Conservation (phyloP, 2,888 invertebrate species). For the Lydus trimaculatus region DNA sequence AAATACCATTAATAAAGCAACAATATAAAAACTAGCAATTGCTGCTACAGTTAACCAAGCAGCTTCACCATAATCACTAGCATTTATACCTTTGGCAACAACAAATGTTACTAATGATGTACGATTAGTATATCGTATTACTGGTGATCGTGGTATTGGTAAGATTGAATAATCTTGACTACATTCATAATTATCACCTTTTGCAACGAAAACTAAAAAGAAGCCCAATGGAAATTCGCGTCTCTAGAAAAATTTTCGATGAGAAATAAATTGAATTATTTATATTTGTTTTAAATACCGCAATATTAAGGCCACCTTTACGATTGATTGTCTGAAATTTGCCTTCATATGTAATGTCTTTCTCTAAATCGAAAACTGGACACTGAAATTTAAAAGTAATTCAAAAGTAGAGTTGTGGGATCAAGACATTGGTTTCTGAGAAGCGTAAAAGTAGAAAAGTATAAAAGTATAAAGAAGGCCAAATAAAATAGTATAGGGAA, state of each 20-base stretch:
- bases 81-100: slow-evolving; percentile 66
- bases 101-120: slow-evolving; percentile 61
- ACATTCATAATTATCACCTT: slow-evolving; percentile 71
- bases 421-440: too few relatives aligned
- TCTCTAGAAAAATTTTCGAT: slow-evolving; percentile 63
- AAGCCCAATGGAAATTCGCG: slow-evolving; percentile 72
- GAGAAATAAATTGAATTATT: slow-evolving; percentile 4
- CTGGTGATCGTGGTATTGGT: slow-evolving; percentile 46
- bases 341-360: slow-evolving; percentile 78
- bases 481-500: too few relatives aligned
- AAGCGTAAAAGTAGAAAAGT: too few relatives aligned
- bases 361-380: slow-evolving; percentile 82
- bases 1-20: slow-evolving; percentile 57
- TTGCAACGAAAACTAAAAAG: slow-evolving; percentile 80
- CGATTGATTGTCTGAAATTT: slow-evolving; percentile 79
- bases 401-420: neutral
- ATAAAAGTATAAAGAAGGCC: too few relatives aligned
- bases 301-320: slow-evolving; percentile 78
- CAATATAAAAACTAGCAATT: slow-evolving; percentile 64
- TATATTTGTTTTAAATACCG: slow-evolving; percentile 60
- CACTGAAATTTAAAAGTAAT: slow-evolving; percentile 67
- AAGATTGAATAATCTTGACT: slow-evolving; percentile 50
- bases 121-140: slow-evolving; percentile 27
- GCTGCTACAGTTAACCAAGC: slow-evolving; percentile 63
- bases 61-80: slow-evolving; percentile 70